These are phyloP conservation scores for Nomada hirtipes DNA, from an alignment of 2,888 invertebrate species.

Conservation along the genomic window DNA sequence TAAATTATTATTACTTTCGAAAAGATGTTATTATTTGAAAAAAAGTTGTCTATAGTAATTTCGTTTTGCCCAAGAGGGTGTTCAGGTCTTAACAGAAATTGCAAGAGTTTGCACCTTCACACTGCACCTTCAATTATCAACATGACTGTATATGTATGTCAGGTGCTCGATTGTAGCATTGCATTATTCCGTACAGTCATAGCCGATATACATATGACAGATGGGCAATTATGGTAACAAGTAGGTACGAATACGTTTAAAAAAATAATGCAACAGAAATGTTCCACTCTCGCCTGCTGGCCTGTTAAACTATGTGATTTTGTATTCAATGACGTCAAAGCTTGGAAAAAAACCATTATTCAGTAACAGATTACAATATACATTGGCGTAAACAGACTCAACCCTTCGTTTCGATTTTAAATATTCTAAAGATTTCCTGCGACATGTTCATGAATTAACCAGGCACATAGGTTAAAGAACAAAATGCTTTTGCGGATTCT, in stretches of 20 bases:
- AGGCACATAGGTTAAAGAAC: too few species aligned
- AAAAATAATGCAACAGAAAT: not conserved
- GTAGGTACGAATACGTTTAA: not conserved
- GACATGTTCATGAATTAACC: not conserved
- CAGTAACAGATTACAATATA: not conserved
- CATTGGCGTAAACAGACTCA: not conserved
- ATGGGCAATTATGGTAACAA: not conserved
- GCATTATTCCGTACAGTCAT: too few species aligned
- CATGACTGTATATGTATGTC: too few species aligned
- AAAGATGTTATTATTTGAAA: too few species aligned
- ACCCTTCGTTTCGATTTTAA: not conserved
- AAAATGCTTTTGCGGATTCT: not conserved
- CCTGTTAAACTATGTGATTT: not conserved
- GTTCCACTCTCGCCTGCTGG: not conserved
- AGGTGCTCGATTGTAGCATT: too few species aligned
- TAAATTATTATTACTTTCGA: too few species aligned
- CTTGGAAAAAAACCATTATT: conserved; percentile 24
- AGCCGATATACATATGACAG: not conserved
- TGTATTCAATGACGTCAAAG: conserved; percentile 44
- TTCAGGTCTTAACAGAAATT: too few species aligned
- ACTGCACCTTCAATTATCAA: too few species aligned
- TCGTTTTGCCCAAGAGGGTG: too few species aligned
- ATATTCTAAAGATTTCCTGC: not conserved
- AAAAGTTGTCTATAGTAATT: too few species aligned
- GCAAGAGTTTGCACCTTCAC: too few species aligned